Evolutionary conservation across 2,113 vertebrate genomes (phyloP), one percentile per base, ranked within the genome.

Genomic region (Thryonomys swinderianus): DNA sequence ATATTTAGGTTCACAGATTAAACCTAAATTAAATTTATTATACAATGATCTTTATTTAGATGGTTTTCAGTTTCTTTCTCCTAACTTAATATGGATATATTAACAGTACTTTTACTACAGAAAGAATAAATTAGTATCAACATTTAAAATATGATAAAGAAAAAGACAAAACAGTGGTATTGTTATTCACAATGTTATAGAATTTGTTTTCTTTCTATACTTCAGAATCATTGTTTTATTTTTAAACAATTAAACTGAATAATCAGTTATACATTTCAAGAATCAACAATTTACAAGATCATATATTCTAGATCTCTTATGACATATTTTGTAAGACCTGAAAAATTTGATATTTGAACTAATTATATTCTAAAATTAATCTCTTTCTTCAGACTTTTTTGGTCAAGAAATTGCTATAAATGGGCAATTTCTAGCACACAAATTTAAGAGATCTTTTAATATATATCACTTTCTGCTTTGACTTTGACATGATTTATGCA

Each of bases 1-100:
- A 98, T 93, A 97, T 97, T 98, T 98, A 97, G 98, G 97, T 93
- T 97, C 62, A 95, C 4, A 94, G 97, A 97, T 93, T 96, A 93
- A 95, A 95, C n/a, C 71, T 51, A 90, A 88, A 94, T 83, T 93
- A 80, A 96, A 96, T n/a, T 79, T 59, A 74, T n/a, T 48, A 42
- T 27, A 83, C 17, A 90, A 84, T 96, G 73, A 23, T 96, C 92
- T 92, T 97, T 97, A 95, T 95, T 96, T 95, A 94, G 45, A 85
- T 95, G 97, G 97, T 94, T 62, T 90, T 91, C 14, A 25, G 59
- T 9, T 91, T 95, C 94, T 97, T 95, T 79, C 74, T 80, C 95
- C 88, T 88, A 94, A 12, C 69, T 96, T 23, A 84, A 87, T 4
- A 16, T 95, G 37, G 57, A 9, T 94, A n/a, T 93, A 20, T 13